Percentiles rank a stretch among this genome's conserved stretches.
These are phyloP conservation scores for Erpetoichthys calabaricus DNA, from an alignment of 2,797 vertebrate species.

Conservation along the genomic window DNA sequence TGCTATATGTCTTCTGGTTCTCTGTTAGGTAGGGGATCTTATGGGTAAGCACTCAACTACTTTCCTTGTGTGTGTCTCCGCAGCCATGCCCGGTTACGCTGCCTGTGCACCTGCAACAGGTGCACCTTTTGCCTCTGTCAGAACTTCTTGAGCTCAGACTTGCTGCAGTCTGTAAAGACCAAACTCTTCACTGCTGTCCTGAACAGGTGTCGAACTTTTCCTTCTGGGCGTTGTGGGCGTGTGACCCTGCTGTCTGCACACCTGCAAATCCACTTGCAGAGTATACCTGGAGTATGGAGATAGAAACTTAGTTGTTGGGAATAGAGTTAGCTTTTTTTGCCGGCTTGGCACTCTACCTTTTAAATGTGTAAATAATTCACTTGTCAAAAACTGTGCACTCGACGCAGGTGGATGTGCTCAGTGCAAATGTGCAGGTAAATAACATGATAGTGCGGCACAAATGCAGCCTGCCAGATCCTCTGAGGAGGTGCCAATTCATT, in stretches of 20 bases:
- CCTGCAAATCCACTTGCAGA: not conserved
- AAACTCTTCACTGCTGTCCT: conserved; percentile 85
- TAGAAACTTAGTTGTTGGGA: not conserved
- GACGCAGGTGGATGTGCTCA: conserved; percentile 43
- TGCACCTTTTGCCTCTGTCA: conserved; percentile 98
- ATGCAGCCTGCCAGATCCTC: too few relatives aligned
- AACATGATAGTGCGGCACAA: too few relatives aligned
- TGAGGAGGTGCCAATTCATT: too few relatives aligned
- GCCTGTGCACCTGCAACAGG: conserved; percentile 94
- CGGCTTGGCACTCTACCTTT: too few relatives aligned
- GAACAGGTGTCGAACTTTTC: conserved; percentile 86
- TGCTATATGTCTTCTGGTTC: too few relatives aligned
- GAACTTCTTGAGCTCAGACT: conserved; percentile 94
- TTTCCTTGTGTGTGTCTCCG: conserved; percentile 81
- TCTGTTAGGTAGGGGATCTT: conserved; percentile 12
- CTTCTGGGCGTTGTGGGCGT: conserved; percentile 57
- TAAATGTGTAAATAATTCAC: too few relatives aligned
- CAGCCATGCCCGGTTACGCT: conserved; percentile 93
- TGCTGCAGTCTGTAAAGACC: conserved; percentile 93
- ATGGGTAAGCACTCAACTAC: conserved; percentile 48
- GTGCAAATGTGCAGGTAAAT: conserved; percentile 19
- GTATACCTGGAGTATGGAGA: not conserved
- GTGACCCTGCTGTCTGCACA: conserved; percentile 19
- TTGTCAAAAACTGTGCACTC: conserved; percentile 1
- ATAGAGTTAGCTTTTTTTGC: too few relatives aligned